These are phyloP conservation scores for Chalcosyrphus nemorum DNA, from an alignment of 2,888 invertebrate genomes.

Conservation along the genomic window DNA sequence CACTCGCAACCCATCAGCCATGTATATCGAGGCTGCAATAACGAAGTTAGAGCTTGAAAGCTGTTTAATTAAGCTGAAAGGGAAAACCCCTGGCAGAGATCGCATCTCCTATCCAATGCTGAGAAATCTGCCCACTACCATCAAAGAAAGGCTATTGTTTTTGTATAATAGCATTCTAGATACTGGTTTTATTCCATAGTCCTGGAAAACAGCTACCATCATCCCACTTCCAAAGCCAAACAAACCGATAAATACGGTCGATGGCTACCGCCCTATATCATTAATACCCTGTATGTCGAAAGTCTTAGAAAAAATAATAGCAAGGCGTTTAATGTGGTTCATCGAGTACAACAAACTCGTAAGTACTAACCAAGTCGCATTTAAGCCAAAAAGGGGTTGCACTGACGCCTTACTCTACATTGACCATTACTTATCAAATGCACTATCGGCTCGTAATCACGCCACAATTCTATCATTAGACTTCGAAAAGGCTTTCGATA, in stretches of 20 bases:
- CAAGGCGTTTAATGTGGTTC: not conserved
- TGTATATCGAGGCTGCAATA: too few relatives aligned
- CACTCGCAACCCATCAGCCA: too few relatives aligned
- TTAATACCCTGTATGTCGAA: conserved; percentile 28
- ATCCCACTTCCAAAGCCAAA: conserved; percentile 36
- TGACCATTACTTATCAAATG: conserved; percentile 12
- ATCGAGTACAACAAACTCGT: conserved; percentile 8
- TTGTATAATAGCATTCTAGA: conserved; percentile 19
- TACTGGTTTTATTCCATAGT: conserved; percentile 18
- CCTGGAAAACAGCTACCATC: conserved; percentile 23
- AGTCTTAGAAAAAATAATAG: not conserved
- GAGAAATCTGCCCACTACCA: not conserved
- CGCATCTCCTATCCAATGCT: not conserved
- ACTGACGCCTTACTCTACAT: conserved; percentile 26
- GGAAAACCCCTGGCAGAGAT: conserved; percentile 3
- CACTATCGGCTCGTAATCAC: conserved; percentile 23
- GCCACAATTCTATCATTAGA: conserved; percentile 21
- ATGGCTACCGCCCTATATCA: conserved; percentile 25
- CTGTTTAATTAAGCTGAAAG: not conserved
- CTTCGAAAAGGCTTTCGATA: conserved; percentile 28
- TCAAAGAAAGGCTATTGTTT: not conserved
- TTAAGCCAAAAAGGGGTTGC: not conserved
- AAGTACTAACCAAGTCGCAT: conserved; percentile 12
- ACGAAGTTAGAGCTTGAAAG: too few relatives aligned
- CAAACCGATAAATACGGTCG: not conserved